These are phyloP conservation scores for Thalassarche chlororhynchos DNA, from an alignment of 2,113 vertebrate species.

Conservation along the genomic window DNA sequence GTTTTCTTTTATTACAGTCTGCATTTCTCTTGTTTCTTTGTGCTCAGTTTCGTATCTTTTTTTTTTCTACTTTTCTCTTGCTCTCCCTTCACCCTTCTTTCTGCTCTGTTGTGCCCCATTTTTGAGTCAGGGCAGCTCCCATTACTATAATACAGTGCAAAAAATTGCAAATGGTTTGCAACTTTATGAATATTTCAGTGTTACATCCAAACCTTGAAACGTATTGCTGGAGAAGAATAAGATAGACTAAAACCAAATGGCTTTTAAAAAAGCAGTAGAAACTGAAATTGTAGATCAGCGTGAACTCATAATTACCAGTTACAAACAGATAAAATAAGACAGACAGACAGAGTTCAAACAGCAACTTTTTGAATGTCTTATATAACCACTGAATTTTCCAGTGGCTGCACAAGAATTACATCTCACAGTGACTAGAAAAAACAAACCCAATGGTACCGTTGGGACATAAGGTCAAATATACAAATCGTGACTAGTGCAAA, in stretches of 20 bases:
- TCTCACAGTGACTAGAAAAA: background rate
- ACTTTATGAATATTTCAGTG: background rate
- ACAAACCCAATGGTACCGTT: rapidly evolving
- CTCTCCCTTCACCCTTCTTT: background rate
- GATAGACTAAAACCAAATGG: background rate
- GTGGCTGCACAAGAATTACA: background rate
- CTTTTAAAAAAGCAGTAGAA: background rate
- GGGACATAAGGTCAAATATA: background rate
- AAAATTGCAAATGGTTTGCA: background rate
- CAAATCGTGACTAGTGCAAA: background rate
- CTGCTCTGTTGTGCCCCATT: background rate
- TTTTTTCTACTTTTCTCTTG: background rate
- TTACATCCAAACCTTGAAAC: background rate
- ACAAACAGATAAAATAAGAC: slow-evolving; percentile 20
- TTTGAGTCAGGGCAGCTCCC: background rate
- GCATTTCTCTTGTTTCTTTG: background rate
- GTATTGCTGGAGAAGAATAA: background rate
- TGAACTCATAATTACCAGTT: slow-evolving; percentile 35
- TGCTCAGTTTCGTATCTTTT: background rate
- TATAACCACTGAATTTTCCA: slow-evolving; percentile 13
- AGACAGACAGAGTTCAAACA: slow-evolving; percentile 11
- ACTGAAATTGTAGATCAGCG: background rate
- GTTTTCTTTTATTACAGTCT: background rate
- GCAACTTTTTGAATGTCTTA: background rate
- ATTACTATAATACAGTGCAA: background rate